phyloP scores from a whole-genome alignment of 2,113 vertebrate species.

The Coptodon rendalli region DNA sequence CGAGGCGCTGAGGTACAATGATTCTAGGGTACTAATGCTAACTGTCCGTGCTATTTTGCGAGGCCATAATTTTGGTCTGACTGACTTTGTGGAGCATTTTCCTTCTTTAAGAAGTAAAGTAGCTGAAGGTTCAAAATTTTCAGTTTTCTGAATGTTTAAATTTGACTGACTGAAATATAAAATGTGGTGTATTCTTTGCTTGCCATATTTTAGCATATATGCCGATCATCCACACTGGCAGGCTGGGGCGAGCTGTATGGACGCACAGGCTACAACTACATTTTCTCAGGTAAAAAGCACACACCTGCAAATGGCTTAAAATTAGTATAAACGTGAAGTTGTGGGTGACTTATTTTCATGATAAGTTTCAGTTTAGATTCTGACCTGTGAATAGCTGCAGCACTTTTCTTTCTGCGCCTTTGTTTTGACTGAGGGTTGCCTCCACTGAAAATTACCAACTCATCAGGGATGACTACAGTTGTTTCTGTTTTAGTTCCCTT shows the following conservation, averaged over 20 bases:
- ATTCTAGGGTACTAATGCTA: neutral
- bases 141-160: neutral
- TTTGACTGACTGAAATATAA: neutral
- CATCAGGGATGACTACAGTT: neutral
- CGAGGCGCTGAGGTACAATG: neutral
- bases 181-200: rapidly evolving
- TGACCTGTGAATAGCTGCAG: neutral
- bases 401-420: neutral
- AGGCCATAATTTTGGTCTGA: neutral
- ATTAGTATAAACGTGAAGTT: neutral
- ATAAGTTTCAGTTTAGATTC: neutral
- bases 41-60: neutral
- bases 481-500: neutral
- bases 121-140: neutral
- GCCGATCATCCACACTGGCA: slow-evolving; percentile 92
- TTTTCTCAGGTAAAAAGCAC: slow-evolving; percentile 87
- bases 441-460: neutral
- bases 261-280: slow-evolving; percentile 96
- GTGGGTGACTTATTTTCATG: neutral
- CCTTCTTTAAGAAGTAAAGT: neutral
- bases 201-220: slow-evolving; percentile 82
- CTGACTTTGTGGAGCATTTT: neutral
- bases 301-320: neutral
- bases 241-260: slow-evolving; percentile 98
- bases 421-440: neutral